Evolutionary conservation across 2,113 vertebrate genomes (phyloP).

Genomic region (Casuarius casuarius): DNA sequence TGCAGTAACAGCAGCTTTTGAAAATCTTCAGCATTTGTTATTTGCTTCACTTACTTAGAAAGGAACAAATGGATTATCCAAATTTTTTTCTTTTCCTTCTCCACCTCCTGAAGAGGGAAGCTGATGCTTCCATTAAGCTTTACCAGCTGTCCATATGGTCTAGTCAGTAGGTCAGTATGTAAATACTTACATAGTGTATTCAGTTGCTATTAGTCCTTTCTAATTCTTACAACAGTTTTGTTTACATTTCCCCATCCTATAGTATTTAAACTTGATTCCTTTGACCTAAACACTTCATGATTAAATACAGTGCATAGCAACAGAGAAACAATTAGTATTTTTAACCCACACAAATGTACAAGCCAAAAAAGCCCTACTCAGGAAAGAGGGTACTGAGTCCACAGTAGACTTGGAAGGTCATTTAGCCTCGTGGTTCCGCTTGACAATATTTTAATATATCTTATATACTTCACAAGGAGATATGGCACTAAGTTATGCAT

Average conservation of each 20-base stretch:
- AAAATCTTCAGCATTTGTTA: neutral
- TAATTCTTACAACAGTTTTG: neutral
- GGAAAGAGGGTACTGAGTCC: neutral
- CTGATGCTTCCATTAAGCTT: slow-evolving; percentile 41
- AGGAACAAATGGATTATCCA: neutral
- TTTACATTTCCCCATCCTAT: slow-evolving; percentile 6
- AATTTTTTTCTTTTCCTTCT: neutral
- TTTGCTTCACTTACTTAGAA: slow-evolving; percentile 8
- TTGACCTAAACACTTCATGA: neutral
- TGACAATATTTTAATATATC: neutral
- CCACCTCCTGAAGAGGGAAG: slow-evolving; percentile 13
- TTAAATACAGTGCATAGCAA: neutral
- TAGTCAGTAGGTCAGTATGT: neutral
- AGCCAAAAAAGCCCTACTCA: neutral
- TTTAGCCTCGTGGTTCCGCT: neutral
- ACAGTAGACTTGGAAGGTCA: neutral
- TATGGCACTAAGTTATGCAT: neutral
- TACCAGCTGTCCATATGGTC: neutral
- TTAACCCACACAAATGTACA: neutral
- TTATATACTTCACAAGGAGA: neutral
- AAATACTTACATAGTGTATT: slow-evolving; percentile 6
- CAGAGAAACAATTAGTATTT: slow-evolving; percentile 3
- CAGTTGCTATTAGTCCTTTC: neutral
- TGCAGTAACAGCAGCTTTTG: neutral
- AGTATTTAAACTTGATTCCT: slow-evolving; percentile 25